phyloP scores from a whole-genome alignment of 2,113 vertebrate species.

The Tonatia bakeri region DNA sequence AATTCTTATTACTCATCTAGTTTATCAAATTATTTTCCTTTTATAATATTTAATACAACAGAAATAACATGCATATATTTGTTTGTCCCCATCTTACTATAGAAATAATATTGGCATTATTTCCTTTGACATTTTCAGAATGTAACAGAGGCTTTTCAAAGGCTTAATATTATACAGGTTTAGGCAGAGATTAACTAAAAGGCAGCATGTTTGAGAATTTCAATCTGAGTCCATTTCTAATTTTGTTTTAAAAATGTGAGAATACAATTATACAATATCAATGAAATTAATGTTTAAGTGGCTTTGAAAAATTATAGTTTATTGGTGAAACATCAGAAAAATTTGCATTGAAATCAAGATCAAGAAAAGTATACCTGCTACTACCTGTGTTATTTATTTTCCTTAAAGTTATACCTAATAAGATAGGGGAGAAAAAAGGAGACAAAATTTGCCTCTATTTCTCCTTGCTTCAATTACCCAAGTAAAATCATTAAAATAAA shows the following conservation, averaged over 20 bases:
- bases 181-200: neutral
- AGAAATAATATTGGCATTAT: neutral
- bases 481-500: neutral
- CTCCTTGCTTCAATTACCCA: neutral
- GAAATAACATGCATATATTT: neutral
- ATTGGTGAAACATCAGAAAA: neutral
- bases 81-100: neutral
- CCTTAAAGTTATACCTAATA: neutral
- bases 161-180: neutral
- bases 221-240: neutral
- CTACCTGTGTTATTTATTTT: neutral
- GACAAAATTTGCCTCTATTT: neutral
- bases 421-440: neutral
- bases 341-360: slow-evolving; percentile 1
- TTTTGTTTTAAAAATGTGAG: neutral
- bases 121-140: neutral
- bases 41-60: neutral
- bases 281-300: neutral
- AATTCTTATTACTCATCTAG: neutral
- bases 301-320: neutral
- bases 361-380: neutral
- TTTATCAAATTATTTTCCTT: neutral
- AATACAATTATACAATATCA: neutral
- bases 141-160: neutral
- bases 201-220: neutral